phyloP scores from a whole-genome alignment of 1,140 invertebrate species.

The Drosophila nasuta region DNA sequence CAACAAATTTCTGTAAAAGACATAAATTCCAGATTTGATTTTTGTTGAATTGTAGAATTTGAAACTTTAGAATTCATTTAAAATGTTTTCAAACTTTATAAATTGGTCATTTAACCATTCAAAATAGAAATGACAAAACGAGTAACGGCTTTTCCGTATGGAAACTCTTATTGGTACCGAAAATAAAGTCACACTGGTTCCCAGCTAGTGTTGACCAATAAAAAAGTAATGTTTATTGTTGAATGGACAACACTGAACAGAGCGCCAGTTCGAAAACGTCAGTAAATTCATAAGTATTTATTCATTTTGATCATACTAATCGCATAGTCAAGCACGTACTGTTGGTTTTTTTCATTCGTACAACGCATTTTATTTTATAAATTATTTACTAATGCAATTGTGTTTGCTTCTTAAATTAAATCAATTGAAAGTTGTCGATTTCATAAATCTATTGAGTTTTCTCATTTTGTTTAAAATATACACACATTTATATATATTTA shows the following conservation, averaged over 20 bases:
- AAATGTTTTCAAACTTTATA: too few species aligned
- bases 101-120: too few species aligned
- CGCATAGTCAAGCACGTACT: neutral
- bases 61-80: too few species aligned
- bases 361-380: constrained; percentile 36
- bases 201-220: neutral
- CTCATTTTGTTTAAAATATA: constrained; percentile 27
- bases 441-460: constrained; percentile 38
- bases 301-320: neutral
- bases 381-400: constrained; percentile 22
- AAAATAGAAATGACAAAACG: too few species aligned
- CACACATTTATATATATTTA: constrained; percentile 26
- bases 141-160: neutral
- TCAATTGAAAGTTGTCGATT: constrained; percentile 31
- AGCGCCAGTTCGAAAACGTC: constrained; percentile 15
- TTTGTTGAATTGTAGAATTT: too few species aligned
- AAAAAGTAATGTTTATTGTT: neutral
- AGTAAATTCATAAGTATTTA: constrained; percentile 3
- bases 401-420: constrained; percentile 37
- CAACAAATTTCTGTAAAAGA: neutral
- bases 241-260: constrained; percentile 3
- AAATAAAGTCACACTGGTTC: neutral
- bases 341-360: constrained; percentile 7
- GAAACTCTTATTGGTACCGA: neutral
- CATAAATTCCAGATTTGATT: neutral